Percentiles rank a stretch among this genome's conserved stretches.
These are phyloP conservation scores for Callorhinus ursinus DNA, from an alignment of 2,113 vertebrate species.

Conservation along the genomic window DNA sequence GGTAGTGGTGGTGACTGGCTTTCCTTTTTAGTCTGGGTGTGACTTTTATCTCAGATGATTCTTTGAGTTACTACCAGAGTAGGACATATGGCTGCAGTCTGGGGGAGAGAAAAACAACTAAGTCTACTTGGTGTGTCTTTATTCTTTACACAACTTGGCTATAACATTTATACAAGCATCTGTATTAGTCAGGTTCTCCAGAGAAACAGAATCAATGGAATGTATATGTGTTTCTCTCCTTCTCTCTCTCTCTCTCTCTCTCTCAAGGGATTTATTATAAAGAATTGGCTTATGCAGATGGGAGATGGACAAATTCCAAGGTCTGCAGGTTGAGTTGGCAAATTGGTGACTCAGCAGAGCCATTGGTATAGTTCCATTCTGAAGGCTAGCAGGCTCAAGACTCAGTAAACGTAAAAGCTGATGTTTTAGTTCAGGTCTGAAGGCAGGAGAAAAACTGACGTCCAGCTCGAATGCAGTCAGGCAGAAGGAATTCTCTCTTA, in stretches of 20 bases:
- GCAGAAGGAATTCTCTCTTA: constrained; percentile 38
- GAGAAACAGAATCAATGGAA: background rate
- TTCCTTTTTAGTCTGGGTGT: constrained; percentile 22
- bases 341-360: background rate
- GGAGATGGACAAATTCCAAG: background rate
- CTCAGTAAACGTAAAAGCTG: background rate
- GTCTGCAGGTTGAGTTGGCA: background rate
- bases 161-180: background rate
- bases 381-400: background rate
- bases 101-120: background rate
- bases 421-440: constrained; percentile 9
- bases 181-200: background rate
- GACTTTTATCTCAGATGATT: background rate
- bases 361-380: background rate
- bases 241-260: background rate
- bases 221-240: background rate
- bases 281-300: background rate
- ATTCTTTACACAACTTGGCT: background rate
- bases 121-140: background rate
- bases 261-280: background rate
- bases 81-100: background rate
- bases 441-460: background rate
- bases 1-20: background rate
- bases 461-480: background rate
- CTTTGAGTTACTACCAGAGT: background rate